A percentile compares a stretch with the other conserved stretches of the same genome.
These are phyloP conservation scores for Betta splendens DNA, from an alignment of 2,797 vertebrate species.

Conservation along the genomic window DNA sequence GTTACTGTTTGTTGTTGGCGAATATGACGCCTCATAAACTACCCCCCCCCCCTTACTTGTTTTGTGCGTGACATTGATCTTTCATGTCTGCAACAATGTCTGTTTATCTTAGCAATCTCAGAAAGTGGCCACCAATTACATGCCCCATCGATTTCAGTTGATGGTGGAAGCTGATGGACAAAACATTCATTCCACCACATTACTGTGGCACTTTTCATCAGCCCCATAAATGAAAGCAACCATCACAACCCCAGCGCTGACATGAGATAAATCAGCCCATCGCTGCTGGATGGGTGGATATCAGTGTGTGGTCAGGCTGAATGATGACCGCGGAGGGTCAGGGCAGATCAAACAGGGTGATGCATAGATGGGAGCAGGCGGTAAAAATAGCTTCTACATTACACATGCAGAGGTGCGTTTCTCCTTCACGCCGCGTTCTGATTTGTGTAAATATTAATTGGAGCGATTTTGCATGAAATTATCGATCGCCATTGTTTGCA, in stretches of 20 bases:
- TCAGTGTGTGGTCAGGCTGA: slow-evolving; percentile 56
- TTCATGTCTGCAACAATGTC: slow-evolving; percentile 65
- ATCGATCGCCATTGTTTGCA: no score
- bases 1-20: slow-evolving; percentile 40
- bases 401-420: slow-evolving; percentile 31
- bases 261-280: slow-evolving; percentile 60
- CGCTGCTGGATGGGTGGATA: slow-evolving; percentile 31
- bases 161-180: slow-evolving; percentile 67
- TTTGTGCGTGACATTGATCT: slow-evolving; percentile 70
- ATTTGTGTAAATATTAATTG: background rate
- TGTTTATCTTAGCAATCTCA: slow-evolving; percentile 77
- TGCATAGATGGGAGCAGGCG: slow-evolving; percentile 43
- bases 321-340: slow-evolving; percentile 58
- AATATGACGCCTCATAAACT: slow-evolving; percentile 61
- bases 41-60: slow-evolving; percentile 25
- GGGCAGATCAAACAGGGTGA: slow-evolving; percentile 40
- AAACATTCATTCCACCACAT: slow-evolving; percentile 71
- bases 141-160: slow-evolving; percentile 72
- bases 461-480: background rate
- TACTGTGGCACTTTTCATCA: slow-evolving; percentile 66
- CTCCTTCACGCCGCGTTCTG: slow-evolving; percentile 25
- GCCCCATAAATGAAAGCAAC: slow-evolving; percentile 61
- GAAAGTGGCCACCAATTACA: slow-evolving; percentile 78
- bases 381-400: slow-evolving; percentile 38
- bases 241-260: slow-evolving; percentile 52